Conservation (phyloP, 37 sponge, comb jelly and placozoan species). For the Lycopodina hypogea region DNA sequence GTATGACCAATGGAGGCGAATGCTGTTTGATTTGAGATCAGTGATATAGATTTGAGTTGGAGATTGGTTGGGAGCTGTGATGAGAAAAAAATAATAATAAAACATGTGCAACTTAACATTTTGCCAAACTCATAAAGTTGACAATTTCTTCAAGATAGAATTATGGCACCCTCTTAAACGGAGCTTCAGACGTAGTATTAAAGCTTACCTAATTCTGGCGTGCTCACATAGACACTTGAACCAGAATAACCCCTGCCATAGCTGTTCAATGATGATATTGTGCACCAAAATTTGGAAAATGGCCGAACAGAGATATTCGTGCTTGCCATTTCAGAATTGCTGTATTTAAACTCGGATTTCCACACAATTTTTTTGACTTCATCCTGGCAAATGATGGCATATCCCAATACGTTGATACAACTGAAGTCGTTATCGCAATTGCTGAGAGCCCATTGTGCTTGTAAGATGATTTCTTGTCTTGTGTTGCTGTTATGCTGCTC, state of each 20-base stretch:
- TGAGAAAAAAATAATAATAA: not conserved
- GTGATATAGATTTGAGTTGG: conserved; percentile 30
- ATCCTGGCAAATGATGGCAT: conserved; percentile 14
- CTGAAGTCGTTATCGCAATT: not conserved
- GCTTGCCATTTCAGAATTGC: not conserved
- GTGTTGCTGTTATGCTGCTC: not conserved
- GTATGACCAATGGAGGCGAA: conserved; percentile 33
- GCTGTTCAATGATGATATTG: conserved; percentile 16
- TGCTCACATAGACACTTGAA: conserved; percentile 9
- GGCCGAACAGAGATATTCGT: not conserved
- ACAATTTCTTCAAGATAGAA: not conserved
- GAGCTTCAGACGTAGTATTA: too few relatives aligned
- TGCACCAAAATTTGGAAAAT: conserved; percentile 12
- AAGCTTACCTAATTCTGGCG: conserved; percentile 17
- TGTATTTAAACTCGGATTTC: not conserved
- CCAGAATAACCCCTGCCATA: conserved; percentile 28
- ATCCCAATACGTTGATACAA: conserved; percentile 18
- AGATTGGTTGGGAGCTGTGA: conserved; percentile 21
- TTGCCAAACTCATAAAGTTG: not conserved
- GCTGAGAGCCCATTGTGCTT: conserved; percentile 11
- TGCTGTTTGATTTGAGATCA: not conserved
- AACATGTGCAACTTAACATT: not conserved
- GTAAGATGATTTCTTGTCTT: not conserved
- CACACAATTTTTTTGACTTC: conserved; percentile 19
- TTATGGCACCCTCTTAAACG: not conserved